These are phyloP conservation scores for Australoheros scitulus DNA, from an alignment of 2,113 vertebrate species.

Conservation along the genomic window DNA sequence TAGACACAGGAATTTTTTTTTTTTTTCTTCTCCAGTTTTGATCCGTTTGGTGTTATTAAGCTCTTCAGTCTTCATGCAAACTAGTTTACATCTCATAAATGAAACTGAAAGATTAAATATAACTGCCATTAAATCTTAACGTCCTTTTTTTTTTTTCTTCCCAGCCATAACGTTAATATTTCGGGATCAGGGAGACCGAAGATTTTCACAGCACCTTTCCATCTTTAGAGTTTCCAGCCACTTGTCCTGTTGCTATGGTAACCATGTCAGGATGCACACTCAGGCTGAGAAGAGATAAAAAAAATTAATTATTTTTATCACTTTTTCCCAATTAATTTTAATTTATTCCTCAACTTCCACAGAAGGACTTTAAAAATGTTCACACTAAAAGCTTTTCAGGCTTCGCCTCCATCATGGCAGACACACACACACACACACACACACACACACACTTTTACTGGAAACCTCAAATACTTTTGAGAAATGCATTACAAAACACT, in stretches of 20 bases:
- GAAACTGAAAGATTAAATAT: too few relatives aligned
- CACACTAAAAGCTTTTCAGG: background rate
- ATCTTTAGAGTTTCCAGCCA: conserved; percentile 91
- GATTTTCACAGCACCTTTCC: conserved; percentile 84
- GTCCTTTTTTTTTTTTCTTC: too few relatives aligned
- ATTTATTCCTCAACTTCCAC: background rate
- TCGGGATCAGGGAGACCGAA: background rate
- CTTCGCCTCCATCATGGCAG: background rate
- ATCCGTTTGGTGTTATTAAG: background rate
- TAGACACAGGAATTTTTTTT: background rate
- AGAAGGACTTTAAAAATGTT: background rate
- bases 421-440: too few relatives aligned
- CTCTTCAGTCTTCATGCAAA: background rate
- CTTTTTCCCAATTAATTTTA: background rate
- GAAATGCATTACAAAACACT: background rate
- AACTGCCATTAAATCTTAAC: too few relatives aligned
- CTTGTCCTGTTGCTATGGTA: conserved; percentile 92
- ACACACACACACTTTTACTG: background rate
- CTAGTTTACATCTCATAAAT: background rate
- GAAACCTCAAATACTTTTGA: background rate
- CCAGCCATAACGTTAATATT: background rate
- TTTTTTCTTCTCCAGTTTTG: too few relatives aligned
- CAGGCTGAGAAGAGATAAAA: conserved; percentile 77
- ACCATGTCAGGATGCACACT: conserved; percentile 93
- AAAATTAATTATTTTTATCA: background rate